Evolutionary conservation across 2,113 vertebrate genomes (phyloP).

Genomic region (Progne subis): DNA sequence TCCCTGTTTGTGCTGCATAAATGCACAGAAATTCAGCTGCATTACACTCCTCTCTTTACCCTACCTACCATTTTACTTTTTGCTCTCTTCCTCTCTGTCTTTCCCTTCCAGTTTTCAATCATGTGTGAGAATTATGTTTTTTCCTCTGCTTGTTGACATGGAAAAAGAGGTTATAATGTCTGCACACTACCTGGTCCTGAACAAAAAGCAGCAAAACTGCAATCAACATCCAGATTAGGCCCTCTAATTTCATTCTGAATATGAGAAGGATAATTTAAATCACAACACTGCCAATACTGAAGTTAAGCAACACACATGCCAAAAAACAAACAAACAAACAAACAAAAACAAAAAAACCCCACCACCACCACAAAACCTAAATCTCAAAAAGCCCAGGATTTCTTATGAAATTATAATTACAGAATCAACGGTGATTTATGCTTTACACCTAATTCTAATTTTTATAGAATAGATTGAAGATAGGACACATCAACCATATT

Average conservation of each 20-base stretch:
- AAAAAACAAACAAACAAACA: not conserved
- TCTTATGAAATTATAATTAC: not conserved
- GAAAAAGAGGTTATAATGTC: not conserved
- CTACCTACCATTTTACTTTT: not conserved
- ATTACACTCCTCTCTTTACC: not conserved
- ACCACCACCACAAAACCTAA: not conserved
- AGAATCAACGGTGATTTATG: not conserved
- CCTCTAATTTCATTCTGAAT: not conserved
- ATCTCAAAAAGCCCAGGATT: not conserved
- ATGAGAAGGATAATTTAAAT: not conserved
- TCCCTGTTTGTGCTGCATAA: conserved; percentile 9
- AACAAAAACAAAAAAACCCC: not conserved
- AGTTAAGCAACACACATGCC: not conserved
- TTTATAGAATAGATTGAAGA: not conserved
- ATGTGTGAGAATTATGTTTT: not conserved
- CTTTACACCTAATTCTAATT: not conserved
- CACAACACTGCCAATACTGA: not conserved
- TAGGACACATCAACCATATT: not conserved
- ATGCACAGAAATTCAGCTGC: conserved; percentile 31
- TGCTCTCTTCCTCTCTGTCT: not conserved
- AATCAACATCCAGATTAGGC: not conserved
- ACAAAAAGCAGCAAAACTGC: not conserved
- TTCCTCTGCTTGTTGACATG: not conserved
- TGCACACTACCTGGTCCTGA: not conserved
- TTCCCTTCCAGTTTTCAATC: not conserved